These are phyloP conservation scores for Ciconia nigra DNA, from an alignment of 2,797 vertebrate genomes.

Conservation along the genomic window DNA sequence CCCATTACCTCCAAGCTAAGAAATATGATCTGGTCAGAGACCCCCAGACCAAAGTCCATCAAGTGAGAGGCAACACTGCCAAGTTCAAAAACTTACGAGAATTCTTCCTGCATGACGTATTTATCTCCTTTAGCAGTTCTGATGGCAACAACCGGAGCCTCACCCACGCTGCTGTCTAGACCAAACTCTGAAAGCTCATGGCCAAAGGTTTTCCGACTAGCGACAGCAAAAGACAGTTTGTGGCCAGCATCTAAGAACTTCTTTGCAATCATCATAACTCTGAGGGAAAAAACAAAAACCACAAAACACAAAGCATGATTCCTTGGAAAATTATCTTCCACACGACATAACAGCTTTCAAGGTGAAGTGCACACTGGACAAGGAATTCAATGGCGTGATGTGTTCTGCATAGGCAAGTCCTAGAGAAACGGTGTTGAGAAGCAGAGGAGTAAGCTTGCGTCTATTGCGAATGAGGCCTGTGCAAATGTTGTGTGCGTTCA, in stretches of 20 bases:
- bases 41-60: not conserved
- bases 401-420: not conserved
- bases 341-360: rapidly evolving
- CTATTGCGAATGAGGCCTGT: not conserved
- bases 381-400: not conserved
- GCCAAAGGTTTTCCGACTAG: conserved; percentile 85
- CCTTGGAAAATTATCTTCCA: not conserved
- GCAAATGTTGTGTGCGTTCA: not conserved
- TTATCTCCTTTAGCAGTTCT: conserved; percentile 91
- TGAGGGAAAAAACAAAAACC: conserved; percentile 41
- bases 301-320: not conserved
- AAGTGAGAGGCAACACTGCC: not conserved
- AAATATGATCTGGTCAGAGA: not conserved
- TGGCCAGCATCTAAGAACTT: conserved; percentile 91
- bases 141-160: conserved; percentile 89
- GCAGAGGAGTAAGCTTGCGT: not conserved
- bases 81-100: conserved; percentile 84
- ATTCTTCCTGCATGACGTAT: conserved; percentile 93
- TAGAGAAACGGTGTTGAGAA: not conserved
- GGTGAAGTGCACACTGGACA: rapidly evolving
- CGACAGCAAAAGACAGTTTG: conserved; percentile 88
- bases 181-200: conserved; percentile 91
- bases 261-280: conserved; percentile 97
- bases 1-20: not conserved
- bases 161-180: conserved; percentile 82